Percentiles rank a stretch among this genome's conserved stretches.
phyloP scores from a whole-genome alignment of 2,113 vertebrate species.

The Xyliphius kryptos region DNA sequence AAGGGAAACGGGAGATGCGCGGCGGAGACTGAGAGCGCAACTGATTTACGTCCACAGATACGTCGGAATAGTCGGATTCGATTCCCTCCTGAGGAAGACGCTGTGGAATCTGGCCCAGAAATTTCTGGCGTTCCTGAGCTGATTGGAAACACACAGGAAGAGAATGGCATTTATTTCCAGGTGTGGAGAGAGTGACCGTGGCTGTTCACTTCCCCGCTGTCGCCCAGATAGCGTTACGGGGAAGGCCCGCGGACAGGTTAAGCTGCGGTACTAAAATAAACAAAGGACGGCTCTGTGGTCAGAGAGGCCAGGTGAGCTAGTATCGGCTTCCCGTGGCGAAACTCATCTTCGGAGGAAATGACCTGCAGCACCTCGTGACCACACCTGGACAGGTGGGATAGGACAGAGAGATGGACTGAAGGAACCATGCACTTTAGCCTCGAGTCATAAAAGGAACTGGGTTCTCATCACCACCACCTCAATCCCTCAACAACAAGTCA shows the following conservation, averaged over 20 bases:
- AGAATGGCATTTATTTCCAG: conserved; percentile 87
- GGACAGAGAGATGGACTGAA: conserved; percentile 13
- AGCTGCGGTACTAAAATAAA: conserved; percentile 85
- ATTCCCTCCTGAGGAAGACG: conserved; percentile 50
- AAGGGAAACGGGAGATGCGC: neutral
- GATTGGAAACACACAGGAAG: conserved; percentile 74
- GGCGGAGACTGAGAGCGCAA: neutral
- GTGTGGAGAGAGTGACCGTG: conserved; percentile 95
- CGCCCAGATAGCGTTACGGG: conserved; percentile 78
- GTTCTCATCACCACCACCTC: conserved; percentile 13
- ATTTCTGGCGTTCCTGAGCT: conserved; percentile 81
- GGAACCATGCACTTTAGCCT: conserved; percentile 35
- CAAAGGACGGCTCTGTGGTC: conserved; percentile 91
- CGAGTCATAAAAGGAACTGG: conserved; percentile 26
- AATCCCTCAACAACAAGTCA: conserved; percentile 44
- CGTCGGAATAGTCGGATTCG: conserved; percentile 2
- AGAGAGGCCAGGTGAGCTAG: conserved; percentile 83
- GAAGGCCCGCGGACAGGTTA: conserved; percentile 81
- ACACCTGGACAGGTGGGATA: conserved; percentile 73
- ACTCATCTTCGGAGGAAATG: conserved; percentile 88
- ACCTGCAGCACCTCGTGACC: conserved; percentile 79
- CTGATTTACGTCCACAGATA: conserved; percentile 29
- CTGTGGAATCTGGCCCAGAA: conserved; percentile 66
- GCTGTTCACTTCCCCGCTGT: conserved; percentile 65
- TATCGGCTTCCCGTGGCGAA: conserved; percentile 83